These are phyloP conservation scores for Oryzias sinensis DNA, from an alignment of 2,797 vertebrate species.

Conservation along the genomic window DNA sequence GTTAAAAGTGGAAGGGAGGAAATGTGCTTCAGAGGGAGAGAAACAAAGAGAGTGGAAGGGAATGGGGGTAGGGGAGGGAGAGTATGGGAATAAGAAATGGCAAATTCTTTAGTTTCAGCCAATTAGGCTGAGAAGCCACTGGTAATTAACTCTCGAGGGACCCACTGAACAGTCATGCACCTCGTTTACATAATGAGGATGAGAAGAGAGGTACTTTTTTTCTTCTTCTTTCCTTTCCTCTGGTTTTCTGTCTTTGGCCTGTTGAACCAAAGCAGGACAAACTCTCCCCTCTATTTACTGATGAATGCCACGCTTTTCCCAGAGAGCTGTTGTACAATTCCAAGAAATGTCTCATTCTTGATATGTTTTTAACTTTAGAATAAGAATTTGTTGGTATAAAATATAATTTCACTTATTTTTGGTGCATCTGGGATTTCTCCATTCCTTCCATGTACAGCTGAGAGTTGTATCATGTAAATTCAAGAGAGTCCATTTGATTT, in stretches of 20 bases:
- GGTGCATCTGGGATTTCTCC: slow-evolving; percentile 6
- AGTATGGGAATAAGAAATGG: slow-evolving; percentile 76
- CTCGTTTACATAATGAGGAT: slow-evolving; percentile 83
- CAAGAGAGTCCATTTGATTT: slow-evolving; percentile 70
- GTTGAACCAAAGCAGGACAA: slow-evolving; percentile 57
- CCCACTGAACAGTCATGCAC: slow-evolving; percentile 80
- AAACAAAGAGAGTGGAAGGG: slow-evolving; percentile 37
- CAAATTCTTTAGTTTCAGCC: slow-evolving; percentile 82
- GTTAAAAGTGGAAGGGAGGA: slow-evolving; percentile 52
- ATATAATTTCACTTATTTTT: too few species aligned
- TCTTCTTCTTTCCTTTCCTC: slow-evolving; percentile 41
- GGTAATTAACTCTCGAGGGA: slow-evolving; percentile 83
- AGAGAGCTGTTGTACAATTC: slow-evolving; percentile 13
- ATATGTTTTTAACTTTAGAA: too few species aligned
- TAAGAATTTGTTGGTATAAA: too few species aligned
- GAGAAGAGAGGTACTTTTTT: slow-evolving; percentile 67
- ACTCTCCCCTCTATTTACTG: slow-evolving; percentile 22
- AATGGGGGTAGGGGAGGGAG: slow-evolving; percentile 45
- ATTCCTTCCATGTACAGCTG: slow-evolving; percentile 19
- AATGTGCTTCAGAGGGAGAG: slow-evolving; percentile 33
- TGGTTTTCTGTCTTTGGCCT: slow-evolving; percentile 60
- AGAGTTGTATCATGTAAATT: slow-evolving; percentile 69
- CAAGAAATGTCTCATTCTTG: too few species aligned
- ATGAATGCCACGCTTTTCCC: slow-evolving; percentile 34
- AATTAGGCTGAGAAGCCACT: slow-evolving; percentile 82